Base-by-base conservation (phyloP, 2,797 vertebrate genomes). In the Oreortyx pictus region DNA sequence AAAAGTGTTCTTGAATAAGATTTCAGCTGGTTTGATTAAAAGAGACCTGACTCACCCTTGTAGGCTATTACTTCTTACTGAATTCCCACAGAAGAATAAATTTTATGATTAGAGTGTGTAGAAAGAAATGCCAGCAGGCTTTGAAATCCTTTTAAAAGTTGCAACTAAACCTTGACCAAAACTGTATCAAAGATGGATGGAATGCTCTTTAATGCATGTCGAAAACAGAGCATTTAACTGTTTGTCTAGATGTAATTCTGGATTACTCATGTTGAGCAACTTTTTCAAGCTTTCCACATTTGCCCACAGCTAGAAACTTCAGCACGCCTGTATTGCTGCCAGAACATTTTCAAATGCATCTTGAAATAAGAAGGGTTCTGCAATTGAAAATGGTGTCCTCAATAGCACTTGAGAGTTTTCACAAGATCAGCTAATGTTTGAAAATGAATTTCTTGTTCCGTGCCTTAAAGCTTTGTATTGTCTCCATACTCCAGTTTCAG, bases 201-300 rank as follows among this genome's bases (percentile, higher is more conserved):
- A 93, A 86, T 71, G 67, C 92, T 95, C 77, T 96, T 96, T 95
- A 78, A 70, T 67, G 88, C 90, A 61, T 81, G 66, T 89, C 95
- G 87, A 90, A 95, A 97, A 85, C 50, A 14, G 52, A 96, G 23
- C 57, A 35, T 93, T 41, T 84, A 93, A 89, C 65, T 91, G 10
- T 93, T 97, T 97, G 93, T 87, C 83, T 95, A 74, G 31, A 61
- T 96, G 39, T 43, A 93, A 66, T 95, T 96, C 88, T 49, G 23
- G 83, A 80, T 79, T 90, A 25, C 88, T 6, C 95, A 54, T 57
- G 31, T 92, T 97, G 92, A 95, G 67, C 92, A 96, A 95, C 91
- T 84, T 94, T 70, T 92, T 93, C n/a, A 95, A 82, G 57, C 89
- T 78, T 96, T 97, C 94, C 80, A 88, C 13, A 79, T 96, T 93